Evolutionary conservation across 2,888 invertebrate genomes (phyloP).

Genomic region (Amphipyra berbera): DNA sequence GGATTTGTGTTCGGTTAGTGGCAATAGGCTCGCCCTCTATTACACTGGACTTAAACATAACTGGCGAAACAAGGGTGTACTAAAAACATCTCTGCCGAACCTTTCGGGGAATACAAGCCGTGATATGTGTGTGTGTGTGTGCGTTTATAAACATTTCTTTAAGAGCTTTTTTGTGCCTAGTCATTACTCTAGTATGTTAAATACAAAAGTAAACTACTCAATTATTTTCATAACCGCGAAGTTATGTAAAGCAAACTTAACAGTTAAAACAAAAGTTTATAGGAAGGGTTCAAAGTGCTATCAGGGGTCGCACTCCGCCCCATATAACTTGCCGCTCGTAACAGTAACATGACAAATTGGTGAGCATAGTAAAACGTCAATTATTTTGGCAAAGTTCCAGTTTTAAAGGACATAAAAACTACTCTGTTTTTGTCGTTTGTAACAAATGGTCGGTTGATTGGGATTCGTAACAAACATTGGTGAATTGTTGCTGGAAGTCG

Average conservation of each 20-base stretch:
- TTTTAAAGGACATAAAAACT: constrained; percentile 22
- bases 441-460: neutral
- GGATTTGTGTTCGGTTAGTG: too few relatives aligned
- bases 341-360: constrained; percentile 52
- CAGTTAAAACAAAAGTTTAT: constrained; percentile 51
- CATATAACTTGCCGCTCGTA: constrained; percentile 29
- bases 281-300: constrained; percentile 33
- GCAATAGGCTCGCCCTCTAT: too few relatives aligned
- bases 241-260: constrained; percentile 36
- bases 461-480: neutral
- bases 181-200: neutral
- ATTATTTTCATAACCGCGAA: constrained; percentile 12
- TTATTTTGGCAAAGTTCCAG: constrained; percentile 38
- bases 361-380: constrained; percentile 21
- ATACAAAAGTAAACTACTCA: constrained; percentile 19
- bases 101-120: too few relatives aligned
- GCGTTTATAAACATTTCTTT: too few relatives aligned
- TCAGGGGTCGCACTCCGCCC: constrained; percentile 31
- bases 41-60: too few relatives aligned
- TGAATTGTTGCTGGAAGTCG: neutral
- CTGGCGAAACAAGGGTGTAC: too few relatives aligned
- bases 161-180: too few relatives aligned
- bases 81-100: too few relatives aligned
- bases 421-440: constrained; percentile 10
- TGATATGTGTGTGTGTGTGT: too few relatives aligned